phyloP scores from a whole-genome alignment of 92 coral and sea anemone species.

The Scolanthus callimorphus region DNA sequence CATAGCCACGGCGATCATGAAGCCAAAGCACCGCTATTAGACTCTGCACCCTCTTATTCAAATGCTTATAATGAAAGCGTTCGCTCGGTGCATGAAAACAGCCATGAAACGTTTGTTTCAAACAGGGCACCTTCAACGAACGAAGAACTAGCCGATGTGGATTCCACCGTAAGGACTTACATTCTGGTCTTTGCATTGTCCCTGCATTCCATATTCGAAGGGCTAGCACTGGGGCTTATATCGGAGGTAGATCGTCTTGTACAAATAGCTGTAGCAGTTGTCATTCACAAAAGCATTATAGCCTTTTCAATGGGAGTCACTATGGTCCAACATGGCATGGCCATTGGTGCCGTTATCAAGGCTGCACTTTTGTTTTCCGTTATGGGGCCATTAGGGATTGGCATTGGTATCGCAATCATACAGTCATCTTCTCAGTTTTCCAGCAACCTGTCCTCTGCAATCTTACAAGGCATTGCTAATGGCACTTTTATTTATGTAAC shows the following conservation, averaged over 20 bases:
- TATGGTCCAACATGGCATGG: conserved; percentile 80
- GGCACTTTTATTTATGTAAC: conserved; percentile 95
- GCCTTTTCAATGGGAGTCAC: conserved; percentile 83
- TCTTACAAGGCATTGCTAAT: conserved; percentile 91
- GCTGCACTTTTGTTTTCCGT: conserved; percentile 73
- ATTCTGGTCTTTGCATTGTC: conserved; percentile 88
- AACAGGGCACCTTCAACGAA: conserved; percentile 6
- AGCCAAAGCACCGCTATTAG: conserved; percentile 43
- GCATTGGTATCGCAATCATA: conserved; percentile 80
- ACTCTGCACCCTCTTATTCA: neutral
- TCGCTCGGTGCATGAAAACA: neutral
- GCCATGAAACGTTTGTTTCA: conserved; percentile 13
- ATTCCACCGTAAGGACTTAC: conserved; percentile 65
- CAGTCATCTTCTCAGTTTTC: conserved; percentile 38
- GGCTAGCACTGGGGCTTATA: conserved; percentile 87
- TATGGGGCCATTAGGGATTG: conserved; percentile 87
- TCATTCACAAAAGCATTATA: conserved; percentile 84
- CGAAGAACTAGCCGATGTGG: conserved; percentile 4
- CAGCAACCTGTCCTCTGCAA: conserved; percentile 71
- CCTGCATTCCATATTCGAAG: conserved; percentile 91
- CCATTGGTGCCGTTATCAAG: conserved; percentile 32
- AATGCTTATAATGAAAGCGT: conserved; percentile 2
- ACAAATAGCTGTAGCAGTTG: conserved; percentile 80
- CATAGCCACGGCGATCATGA: conserved; percentile 39
- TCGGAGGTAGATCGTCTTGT: conserved; percentile 61